These are phyloP conservation scores for Standfussiana lucernea DNA, from an alignment of 2,888 invertebrate genomes.

Conservation along the genomic window DNA sequence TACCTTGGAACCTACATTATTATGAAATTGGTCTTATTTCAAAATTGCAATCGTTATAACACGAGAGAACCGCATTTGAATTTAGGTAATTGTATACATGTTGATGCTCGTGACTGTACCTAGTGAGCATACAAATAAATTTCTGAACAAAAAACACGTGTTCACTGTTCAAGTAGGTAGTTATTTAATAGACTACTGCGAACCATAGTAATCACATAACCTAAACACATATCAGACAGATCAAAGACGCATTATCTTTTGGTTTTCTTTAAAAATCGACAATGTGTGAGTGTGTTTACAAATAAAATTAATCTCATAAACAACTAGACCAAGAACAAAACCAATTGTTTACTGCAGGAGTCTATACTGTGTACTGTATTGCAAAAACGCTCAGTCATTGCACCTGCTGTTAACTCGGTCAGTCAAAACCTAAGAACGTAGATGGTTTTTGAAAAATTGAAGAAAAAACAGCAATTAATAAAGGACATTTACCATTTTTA, in stretches of 20 bases:
- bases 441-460: background rate
- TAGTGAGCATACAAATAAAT: background rate
- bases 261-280: constrained; percentile 6
- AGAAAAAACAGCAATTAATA: too few relatives aligned
- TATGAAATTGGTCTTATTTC: too few relatives aligned
- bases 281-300: constrained; percentile 19
- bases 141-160: constrained; percentile 13
- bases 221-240: constrained; percentile 35
- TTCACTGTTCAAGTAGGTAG: background rate
- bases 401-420: background rate
- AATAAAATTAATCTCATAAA: constrained; percentile 12
- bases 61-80: too few relatives aligned
- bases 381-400: background rate
- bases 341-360: background rate
- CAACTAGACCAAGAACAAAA: constrained; percentile 19
- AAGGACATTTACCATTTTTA: too few relatives aligned
- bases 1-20: too few relatives aligned
- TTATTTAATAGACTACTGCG: constrained; percentile 15
- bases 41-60: too few relatives aligned
- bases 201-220: constrained; percentile 15
- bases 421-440: background rate
- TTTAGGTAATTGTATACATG: too few relatives aligned
- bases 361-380: too few relatives aligned
- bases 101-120: too few relatives aligned
- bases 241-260: constrained; percentile 36